A percentile compares a stretch with the other conserved stretches of the same genome.
These are phyloP conservation scores for Thalpophila matura DNA, from an alignment of 2,888 invertebrate genomes.

Conservation along the genomic window DNA sequence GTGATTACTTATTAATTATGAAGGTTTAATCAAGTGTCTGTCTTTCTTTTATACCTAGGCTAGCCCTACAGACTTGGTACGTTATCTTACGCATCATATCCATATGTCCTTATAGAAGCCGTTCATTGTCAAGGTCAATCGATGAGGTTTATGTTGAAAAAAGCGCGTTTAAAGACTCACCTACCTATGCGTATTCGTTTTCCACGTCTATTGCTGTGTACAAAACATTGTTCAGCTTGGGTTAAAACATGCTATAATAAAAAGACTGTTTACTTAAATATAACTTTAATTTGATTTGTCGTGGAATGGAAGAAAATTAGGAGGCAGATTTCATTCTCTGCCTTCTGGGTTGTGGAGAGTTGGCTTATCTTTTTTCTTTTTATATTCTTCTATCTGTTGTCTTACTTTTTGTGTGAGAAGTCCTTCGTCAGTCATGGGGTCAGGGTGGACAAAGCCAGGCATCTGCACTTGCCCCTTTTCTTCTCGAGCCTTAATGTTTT, in stretches of 20 bases:
- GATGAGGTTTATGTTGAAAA: no score
- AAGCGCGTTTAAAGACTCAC: no score
- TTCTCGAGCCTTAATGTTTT: conserved; percentile 14
- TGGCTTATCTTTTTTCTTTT: conserved; percentile 65
- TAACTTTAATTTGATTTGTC: background rate
- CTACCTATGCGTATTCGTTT: no score
- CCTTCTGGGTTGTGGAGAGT: conserved; percentile 63
- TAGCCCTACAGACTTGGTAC: background rate
- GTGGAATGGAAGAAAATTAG: background rate
- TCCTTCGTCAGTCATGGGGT: conserved; percentile 67
- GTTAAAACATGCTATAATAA: no score
- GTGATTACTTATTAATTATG: conserved; percentile 57
- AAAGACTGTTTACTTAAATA: background rate
- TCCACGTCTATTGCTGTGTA: no score
- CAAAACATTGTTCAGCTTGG: no score
- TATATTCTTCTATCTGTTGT: conserved; percentile 68
- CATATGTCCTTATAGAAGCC: background rate
- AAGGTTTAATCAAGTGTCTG: conserved; percentile 44
- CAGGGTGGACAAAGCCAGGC: conserved; percentile 71
- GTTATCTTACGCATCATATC: background rate
- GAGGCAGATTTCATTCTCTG: conserved; percentile 49
- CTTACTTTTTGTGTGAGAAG: conserved; percentile 69
- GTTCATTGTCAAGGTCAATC: no score
- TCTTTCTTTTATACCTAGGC: conserved; percentile 24
- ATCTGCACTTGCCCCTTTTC: conserved; percentile 59